Evolutionary conservation across 1,140 invertebrate genomes (phyloP), one percentile per base, ranked within the genome.

Genomic region (Contarinia nasturtii): DNA sequence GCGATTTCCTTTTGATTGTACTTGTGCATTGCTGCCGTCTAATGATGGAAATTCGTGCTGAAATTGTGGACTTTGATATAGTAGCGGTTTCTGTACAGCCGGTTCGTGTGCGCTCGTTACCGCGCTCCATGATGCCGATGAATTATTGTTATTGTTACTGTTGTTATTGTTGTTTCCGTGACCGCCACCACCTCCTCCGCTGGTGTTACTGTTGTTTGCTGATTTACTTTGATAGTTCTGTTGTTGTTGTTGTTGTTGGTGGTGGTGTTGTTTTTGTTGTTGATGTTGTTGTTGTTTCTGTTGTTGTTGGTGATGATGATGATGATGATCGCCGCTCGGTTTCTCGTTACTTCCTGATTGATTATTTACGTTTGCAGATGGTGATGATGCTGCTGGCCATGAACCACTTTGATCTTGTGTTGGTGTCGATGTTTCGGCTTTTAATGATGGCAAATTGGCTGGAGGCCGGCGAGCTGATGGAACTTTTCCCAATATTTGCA

Each of bases 401-500:
- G 41, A 43, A 20, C 17, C 41, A 7, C 19, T 18, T n/a, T 46
- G 63, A 48, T 63, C 54, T 53, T 61, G 50, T 82, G 77, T 66
- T 77, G 63, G 76, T 76, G 61, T 79, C 74, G 69, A 70, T 58
- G 71, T 73, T 77, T 95, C 90, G 67, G 88, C 91, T 76, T 93
- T 95, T 69, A 95, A 73, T 79, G 90, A 94, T 67, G 92, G 91
- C 71, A 95, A 74, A 78, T 94, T 92, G 64, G 87, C 89, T 68
- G 92, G 92, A 70, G 89, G 86, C 67, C 91, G 82, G 69, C 91
- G 81, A 67, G 86, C 82, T 67, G 80, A 86, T 66, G 86, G 87
- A 69, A 95, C 87, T 82, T 94, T 95, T 73, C 91, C 90, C 79
- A 96, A 79, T 72, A 79, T 88, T 85, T 94, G 90, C 79, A 95